Percentiles rank a stretch among this genome's conserved stretches.
phyloP scores from a whole-genome alignment of 2,888 invertebrate species.

The Eristalis tenax region DNA sequence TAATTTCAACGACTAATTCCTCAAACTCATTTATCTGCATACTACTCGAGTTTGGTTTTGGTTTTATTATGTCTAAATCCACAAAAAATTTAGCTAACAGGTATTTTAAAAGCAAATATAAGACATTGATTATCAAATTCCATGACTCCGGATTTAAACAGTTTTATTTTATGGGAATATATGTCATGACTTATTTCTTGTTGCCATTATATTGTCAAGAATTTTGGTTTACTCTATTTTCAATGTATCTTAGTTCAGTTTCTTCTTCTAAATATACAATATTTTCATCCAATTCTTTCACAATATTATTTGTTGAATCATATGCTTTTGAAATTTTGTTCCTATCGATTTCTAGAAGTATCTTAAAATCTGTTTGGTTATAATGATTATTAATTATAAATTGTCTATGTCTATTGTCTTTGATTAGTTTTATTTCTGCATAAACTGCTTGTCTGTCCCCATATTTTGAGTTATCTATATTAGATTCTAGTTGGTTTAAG shows the following conservation, averaged over 20 bases:
- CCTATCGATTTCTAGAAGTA: slow-evolving; percentile 29
- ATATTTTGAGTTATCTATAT: too few species aligned
- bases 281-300: slow-evolving; percentile 21
- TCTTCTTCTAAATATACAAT: too few species aligned
- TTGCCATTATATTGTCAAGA: slow-evolving; percentile 23
- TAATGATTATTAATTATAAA: neutral
- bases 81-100: too few species aligned
- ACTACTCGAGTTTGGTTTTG: slow-evolving; percentile 10
- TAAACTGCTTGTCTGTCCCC: neutral
- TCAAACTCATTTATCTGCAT: slow-evolving; percentile 20
- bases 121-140: too few species aligned
- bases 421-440: neutral
- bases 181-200: slow-evolving; percentile 5
- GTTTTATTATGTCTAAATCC: neutral
- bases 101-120: too few species aligned
- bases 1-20: neutral
- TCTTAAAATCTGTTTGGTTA: too few species aligned
- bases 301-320: slow-evolving; percentile 6
- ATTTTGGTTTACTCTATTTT: slow-evolving; percentile 59
- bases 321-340: slow-evolving; percentile 26
- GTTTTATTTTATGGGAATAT: too few species aligned
- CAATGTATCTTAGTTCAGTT: too few species aligned
- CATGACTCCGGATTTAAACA: too few species aligned
- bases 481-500: too few species aligned
- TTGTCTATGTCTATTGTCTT: slow-evolving; percentile 13